phyloP scores from a whole-genome alignment of 2,888 invertebrate genomes.

The Callyntrura sp. region DNA sequence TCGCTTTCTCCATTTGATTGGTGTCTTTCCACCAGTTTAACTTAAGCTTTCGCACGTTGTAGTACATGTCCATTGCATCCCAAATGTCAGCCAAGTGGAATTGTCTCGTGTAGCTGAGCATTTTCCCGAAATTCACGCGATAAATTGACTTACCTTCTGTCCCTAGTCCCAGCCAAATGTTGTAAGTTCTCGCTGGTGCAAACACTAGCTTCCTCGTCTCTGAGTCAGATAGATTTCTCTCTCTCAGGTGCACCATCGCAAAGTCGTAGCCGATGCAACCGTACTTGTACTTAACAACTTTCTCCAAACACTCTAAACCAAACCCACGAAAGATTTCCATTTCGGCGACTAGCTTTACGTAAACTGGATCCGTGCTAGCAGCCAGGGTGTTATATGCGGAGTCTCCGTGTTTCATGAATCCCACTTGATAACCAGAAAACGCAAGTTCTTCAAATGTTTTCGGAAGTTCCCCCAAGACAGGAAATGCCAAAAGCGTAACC shows the following conservation, averaged over 20 bases:
- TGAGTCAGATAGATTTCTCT: slow-evolving; percentile 72
- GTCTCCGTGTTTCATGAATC: slow-evolving; percentile 80
- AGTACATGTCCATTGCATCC: slow-evolving; percentile 77
- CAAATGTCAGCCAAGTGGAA: slow-evolving; percentile 76
- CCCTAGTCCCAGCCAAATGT: slow-evolving; percentile 70
- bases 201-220: slow-evolving; percentile 74
- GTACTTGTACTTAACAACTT: slow-evolving; percentile 72
- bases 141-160: slow-evolving; percentile 78
- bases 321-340: slow-evolving; percentile 77
- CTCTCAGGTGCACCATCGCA: slow-evolving; percentile 66
- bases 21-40: slow-evolving; percentile 77
- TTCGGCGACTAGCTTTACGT: slow-evolving; percentile 73
- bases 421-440: slow-evolving; percentile 71
- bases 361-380: slow-evolving; percentile 76
- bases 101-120: slow-evolving; percentile 68
- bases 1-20: slow-evolving; percentile 76
- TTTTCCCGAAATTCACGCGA: slow-evolving; percentile 73
- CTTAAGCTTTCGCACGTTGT: slow-evolving; percentile 76
- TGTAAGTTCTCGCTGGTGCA: slow-evolving; percentile 78
- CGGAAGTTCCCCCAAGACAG: slow-evolving; percentile 68
- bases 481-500: slow-evolving; percentile 76
- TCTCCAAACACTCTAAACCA: slow-evolving; percentile 78
- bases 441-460: slow-evolving; percentile 74
- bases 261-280: slow-evolving; percentile 79
- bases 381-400: slow-evolving; percentile 77